A percentile compares a stretch with the other conserved stretches of the same genome.
phyloP scores from a whole-genome alignment of 2,888 invertebrate genomes.

The Luperina nickerlii region DNA sequence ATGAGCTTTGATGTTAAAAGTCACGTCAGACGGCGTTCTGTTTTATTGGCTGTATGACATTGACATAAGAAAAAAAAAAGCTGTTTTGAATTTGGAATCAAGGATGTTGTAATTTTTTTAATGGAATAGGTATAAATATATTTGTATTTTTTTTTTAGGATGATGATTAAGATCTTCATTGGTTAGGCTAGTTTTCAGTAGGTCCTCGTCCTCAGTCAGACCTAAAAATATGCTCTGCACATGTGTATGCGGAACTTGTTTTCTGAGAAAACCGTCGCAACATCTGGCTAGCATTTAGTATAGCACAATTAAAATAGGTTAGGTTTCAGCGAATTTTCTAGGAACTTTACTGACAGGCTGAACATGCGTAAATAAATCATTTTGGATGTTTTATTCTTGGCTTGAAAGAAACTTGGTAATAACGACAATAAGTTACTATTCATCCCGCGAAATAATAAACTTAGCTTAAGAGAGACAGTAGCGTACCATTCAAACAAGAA shows the following conservation, averaged over 20 bases:
- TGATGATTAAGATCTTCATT: not conserved
- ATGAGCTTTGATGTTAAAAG: slow-evolving; percentile 62
- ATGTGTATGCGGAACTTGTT: slow-evolving; percentile 34
- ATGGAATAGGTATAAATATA: not conserved
- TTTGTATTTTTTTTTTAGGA: not conserved
- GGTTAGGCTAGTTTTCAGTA: not conserved
- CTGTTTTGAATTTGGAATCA: slow-evolving; percentile 38
- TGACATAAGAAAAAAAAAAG: slow-evolving; percentile 42
- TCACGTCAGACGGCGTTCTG: slow-evolving; percentile 45
- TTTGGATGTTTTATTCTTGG: not conserved
- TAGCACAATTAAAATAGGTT: slow-evolving; percentile 43
- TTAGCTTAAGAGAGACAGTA: not conserved
- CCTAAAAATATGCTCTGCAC: slow-evolving; percentile 16
- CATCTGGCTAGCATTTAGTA: slow-evolving; percentile 54
- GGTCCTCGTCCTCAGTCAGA: not conserved
- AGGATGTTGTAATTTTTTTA: slow-evolving; percentile 39
- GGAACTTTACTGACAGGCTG: slow-evolving; percentile 6
- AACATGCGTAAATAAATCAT: slow-evolving; percentile 11
- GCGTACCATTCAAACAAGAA: not conserved
- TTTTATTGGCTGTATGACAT: slow-evolving; percentile 63
- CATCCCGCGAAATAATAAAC: not conserved
- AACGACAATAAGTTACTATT: no score
- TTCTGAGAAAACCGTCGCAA: slow-evolving; percentile 47
- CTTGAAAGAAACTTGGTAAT: not conserved
- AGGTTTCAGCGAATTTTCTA: slow-evolving; percentile 26